Conservation (phyloP, 2,888 invertebrate species). For the Drosophila melanocephala region DNA sequence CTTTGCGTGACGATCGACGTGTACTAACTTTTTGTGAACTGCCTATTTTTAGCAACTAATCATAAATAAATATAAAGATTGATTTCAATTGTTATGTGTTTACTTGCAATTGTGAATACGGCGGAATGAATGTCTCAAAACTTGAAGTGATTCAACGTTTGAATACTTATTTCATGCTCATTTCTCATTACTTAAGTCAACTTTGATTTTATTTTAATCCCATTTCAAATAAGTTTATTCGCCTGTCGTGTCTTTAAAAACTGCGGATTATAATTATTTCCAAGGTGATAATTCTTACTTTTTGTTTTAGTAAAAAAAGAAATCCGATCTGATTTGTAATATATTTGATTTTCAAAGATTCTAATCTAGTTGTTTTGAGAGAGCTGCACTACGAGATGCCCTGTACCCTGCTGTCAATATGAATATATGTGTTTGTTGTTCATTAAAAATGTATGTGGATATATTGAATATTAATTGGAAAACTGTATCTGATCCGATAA, state of each 20-base stretch:
- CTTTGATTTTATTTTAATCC: background rate
- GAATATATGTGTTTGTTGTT: background rate
- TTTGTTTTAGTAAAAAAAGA: background rate
- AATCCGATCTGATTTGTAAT: background rate
- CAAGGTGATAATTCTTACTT: background rate
- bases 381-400: background rate
- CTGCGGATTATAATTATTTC: background rate
- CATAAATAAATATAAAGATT: background rate
- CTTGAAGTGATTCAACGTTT: background rate
- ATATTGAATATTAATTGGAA: background rate
- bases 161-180: background rate
- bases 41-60: background rate
- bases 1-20: no score
- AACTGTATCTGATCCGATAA: background rate
- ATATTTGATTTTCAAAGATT: background rate
- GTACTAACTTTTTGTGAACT: background rate
- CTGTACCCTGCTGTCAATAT: background rate
- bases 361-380: background rate
- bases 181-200: background rate
- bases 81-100: background rate
- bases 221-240: background rate
- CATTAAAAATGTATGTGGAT: accelerated
- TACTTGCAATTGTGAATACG: background rate
- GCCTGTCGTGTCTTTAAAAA: no score
- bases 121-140: background rate